A percentile compares a stretch with the other conserved stretches of the same genome.
These are phyloP conservation scores for Etheostoma cragini DNA, from an alignment of 2,113 vertebrate species.

Conservation along the genomic window DNA sequence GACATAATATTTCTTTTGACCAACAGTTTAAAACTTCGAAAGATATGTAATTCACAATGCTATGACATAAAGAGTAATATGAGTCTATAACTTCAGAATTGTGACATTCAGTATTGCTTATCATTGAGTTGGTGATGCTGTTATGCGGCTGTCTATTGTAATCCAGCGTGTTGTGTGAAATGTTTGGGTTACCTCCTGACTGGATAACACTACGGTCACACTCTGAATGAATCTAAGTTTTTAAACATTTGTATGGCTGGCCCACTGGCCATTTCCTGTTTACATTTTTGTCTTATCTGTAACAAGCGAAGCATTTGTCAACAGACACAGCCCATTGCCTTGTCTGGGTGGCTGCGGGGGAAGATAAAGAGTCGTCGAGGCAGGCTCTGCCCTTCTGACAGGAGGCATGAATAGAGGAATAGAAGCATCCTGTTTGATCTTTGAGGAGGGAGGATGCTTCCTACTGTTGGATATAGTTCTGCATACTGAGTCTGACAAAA, in stretches of 20 bases:
- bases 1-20: neutral
- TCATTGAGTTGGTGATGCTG: neutral
- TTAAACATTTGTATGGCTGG: conserved; percentile 18
- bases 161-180: neutral
- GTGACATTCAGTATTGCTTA: neutral
- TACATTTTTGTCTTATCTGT: conserved; percentile 68
- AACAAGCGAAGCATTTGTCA: conserved; percentile 73
- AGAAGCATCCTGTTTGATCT: conserved; percentile 67
- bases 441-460: conserved; percentile 51
- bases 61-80: neutral
- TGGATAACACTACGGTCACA: conserved; percentile 18
- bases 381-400: conserved; percentile 48
- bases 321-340: conserved; percentile 53
- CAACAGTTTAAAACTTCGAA: neutral
- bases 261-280: conserved; percentile 64
- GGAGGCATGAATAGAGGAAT: conserved; percentile 58
- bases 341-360: conserved; percentile 56
- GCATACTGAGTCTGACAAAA: conserved; percentile 67
- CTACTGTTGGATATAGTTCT: conserved; percentile 53
- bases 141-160: neutral
- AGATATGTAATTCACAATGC: neutral
- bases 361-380: conserved; percentile 69
- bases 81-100: too few relatives aligned
- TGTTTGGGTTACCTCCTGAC: neutral
- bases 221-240: conserved; percentile 26